These are phyloP conservation scores for Tenthredo mesomela DNA, from an alignment of 2,888 invertebrate genomes.

Conservation along the genomic window DNA sequence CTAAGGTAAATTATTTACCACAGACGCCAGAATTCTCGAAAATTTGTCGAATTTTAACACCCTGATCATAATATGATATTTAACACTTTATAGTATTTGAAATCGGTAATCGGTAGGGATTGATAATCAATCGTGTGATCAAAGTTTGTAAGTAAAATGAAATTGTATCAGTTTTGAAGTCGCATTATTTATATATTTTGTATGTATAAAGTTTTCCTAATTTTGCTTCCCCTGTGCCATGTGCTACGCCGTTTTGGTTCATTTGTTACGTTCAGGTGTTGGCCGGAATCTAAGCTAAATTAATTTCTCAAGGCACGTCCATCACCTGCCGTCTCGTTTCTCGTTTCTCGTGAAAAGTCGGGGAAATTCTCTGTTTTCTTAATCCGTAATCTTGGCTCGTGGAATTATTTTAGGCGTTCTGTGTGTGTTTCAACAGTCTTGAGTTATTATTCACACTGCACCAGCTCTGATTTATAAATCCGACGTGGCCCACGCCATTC, in stretches of 20 bases:
- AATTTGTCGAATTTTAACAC: too few species aligned
- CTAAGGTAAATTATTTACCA: too few species aligned
- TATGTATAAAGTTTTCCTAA: slow-evolving; percentile 15
- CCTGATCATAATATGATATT: too few species aligned
- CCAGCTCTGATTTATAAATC: slow-evolving; percentile 6
- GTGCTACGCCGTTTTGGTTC: neutral
- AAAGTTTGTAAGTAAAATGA: neutral
- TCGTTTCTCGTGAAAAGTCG: neutral
- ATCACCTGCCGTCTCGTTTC: slow-evolving; percentile 37
- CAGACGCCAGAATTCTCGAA: too few species aligned
- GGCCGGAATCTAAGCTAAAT: slow-evolving; percentile 20
- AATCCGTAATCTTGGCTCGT: slow-evolving; percentile 1
- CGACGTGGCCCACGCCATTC: neutral
- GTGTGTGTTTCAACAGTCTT: neutral
- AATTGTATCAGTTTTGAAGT: neutral
- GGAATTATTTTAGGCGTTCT: neutral
- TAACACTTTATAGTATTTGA: too few species aligned
- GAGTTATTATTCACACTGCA: slow-evolving; percentile 12
- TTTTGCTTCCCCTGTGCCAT: neutral
- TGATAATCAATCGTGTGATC: neutral
- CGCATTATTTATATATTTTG: neutral
- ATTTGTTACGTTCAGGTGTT: slow-evolving; percentile 19
- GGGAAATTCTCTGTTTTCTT: neutral
- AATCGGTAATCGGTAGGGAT: neutral
- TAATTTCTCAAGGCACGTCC: slow-evolving; percentile 48